These are phyloP conservation scores for Danio choprae DNA, from an alignment of 2,797 vertebrate species.

Conservation along the genomic window DNA sequence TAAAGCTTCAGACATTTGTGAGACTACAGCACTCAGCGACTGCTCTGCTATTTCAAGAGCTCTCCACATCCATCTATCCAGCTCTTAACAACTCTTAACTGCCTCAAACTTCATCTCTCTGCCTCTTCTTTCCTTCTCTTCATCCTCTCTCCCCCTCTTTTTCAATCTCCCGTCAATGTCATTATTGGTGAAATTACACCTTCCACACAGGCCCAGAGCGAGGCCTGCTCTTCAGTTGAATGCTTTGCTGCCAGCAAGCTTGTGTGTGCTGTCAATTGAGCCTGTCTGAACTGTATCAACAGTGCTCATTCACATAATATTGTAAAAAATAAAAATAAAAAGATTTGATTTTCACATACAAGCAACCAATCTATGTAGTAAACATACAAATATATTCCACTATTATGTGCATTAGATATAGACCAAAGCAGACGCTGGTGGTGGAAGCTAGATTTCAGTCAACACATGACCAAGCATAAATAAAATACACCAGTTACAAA, in stretches of 20 bases:
- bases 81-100: constrained; percentile 81
- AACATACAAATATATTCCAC: background rate
- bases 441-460: constrained; percentile 23
- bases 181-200: constrained; percentile 71
- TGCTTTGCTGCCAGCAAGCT: background rate
- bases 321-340: too few relatives aligned
- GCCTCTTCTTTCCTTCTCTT: constrained; percentile 54
- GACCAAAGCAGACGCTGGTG: background rate
- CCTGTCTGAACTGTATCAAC: background rate
- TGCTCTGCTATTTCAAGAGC: constrained; percentile 78
- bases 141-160: constrained; percentile 23
- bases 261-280: background rate
- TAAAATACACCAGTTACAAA: constrained; percentile 54
- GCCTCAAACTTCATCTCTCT: constrained; percentile 72
- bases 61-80: constrained; percentile 80
- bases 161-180: constrained; percentile 72
- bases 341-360: background rate
- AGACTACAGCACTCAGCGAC: constrained; percentile 48
- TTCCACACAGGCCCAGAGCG: constrained; percentile 68
- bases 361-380: constrained; percentile 3
- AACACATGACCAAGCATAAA: constrained; percentile 50
- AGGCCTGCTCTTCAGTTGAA: constrained; percentile 12
- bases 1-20: constrained; percentile 27
- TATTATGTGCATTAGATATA: background rate
- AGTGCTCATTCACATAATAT: background rate